These are phyloP conservation scores for Dexiosoma caninum DNA, from an alignment of 2,888 invertebrate species.

Conservation along the genomic window DNA sequence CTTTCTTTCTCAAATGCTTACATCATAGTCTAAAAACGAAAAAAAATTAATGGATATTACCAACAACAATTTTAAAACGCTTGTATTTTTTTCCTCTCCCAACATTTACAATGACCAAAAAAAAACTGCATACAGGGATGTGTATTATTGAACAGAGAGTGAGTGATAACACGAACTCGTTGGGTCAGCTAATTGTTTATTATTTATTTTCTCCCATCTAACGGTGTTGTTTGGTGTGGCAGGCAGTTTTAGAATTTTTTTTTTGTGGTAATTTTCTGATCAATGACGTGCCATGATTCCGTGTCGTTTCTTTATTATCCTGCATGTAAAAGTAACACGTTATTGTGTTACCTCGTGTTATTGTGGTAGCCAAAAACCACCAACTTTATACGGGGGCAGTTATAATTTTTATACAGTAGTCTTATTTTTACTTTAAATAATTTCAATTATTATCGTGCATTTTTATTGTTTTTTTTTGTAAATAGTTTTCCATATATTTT, in stretches of 20 bases:
- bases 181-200: background rate
- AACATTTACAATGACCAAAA: background rate
- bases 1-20: slow-evolving; percentile 9
- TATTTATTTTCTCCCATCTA: background rate
- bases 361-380: background rate
- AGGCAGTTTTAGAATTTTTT: background rate
- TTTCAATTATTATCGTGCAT: too few relatives aligned
- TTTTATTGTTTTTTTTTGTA: too few relatives aligned
- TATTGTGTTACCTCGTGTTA: slow-evolving; percentile 8
- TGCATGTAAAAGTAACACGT: background rate
- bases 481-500: too few relatives aligned
- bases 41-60: background rate
- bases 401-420: too few relatives aligned
- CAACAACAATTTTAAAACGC: background rate
- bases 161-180: slow-evolving; percentile 4
- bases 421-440: too few relatives aligned
- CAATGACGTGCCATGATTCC: slow-evolving; percentile 63
- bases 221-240: background rate
- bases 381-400: background rate
- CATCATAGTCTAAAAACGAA: slow-evolving; percentile 7
- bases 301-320: background rate
- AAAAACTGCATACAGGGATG: background rate
- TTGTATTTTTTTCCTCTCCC: background rate
- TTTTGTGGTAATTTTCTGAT: slow-evolving; percentile 34
- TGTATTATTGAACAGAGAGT: background rate